Evolutionary conservation across 2,888 invertebrate genomes (phyloP), one percentile per base, ranked within the genome.

Genomic region (Plemyria rubiginata): DNA sequence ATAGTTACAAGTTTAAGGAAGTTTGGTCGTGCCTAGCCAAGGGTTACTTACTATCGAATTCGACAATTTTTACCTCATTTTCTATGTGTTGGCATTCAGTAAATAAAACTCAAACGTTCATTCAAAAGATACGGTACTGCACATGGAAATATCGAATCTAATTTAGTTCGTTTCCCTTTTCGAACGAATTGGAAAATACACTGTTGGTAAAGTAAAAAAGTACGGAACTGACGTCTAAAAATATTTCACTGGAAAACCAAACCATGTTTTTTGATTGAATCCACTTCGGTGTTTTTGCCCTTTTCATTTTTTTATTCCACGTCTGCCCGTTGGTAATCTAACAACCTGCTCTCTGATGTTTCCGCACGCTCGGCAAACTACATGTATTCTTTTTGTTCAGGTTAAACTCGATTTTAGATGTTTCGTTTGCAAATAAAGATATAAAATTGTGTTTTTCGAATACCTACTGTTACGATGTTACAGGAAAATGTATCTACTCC

Each of bases 251-350:
- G 38, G 48, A 28, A 55, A 43, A 38, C n/a, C 12, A 16, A 46
- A 45, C 41, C 12, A 41, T 49, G 51, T 51, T n/a, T 43, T 50
- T 57, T 51, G 22, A 58, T 51, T 43, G 51, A 22, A 58, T 36
- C 11, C n/a, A n/a, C 16, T 43, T 40, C 36, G 6, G 8, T 50
- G 8, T 49, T 40, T 57, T 43, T 45, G 43, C 36, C 4, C 7
- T 16, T 32, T 50, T 38, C 29, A 32, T 50, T 36, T 50, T 15
- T 36, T 4, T 16, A 16, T 11, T 45, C 45, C 16, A 11, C 16
- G 9, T 45, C 16, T 45, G 9, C 9, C 16, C 13, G 45, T 45
- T 45, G 45, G 45, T 45, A 45, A 38, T 38, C 36, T 38, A 38
- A 3, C 45, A n/a, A 41, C 13, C 41, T 41, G 13, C 41, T 15